These are phyloP conservation scores for Zaprionus davidi DNA, from an alignment of 1,140 invertebrate genomes.

Conservation along the genomic window DNA sequence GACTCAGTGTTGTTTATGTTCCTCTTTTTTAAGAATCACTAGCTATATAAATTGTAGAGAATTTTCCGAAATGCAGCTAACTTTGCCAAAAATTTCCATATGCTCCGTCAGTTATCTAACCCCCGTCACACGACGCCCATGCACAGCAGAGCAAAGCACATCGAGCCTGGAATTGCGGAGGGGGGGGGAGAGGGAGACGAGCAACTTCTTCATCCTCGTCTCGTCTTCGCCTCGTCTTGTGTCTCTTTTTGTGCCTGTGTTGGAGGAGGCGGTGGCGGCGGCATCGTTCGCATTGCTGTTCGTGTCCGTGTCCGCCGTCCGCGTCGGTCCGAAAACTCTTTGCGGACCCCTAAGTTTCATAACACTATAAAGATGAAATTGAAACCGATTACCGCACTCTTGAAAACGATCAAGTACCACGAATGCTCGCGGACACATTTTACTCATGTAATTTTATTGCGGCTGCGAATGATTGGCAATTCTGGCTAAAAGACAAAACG, in stretches of 20 bases:
- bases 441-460: slow-evolving; percentile 83
- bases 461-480: slow-evolving; percentile 79
- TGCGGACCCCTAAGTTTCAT: slow-evolving; percentile 65
- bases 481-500: slow-evolving; percentile 79
- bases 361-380: slow-evolving; percentile 82
- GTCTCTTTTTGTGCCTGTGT: slow-evolving; percentile 3
- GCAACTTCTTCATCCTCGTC: background rate
- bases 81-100: background rate
- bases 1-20: no score
- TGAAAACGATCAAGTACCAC: slow-evolving; percentile 82
- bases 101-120: background rate
- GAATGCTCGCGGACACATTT: slow-evolving; percentile 81
- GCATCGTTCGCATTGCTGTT: background rate
- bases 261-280: slow-evolving; percentile 13
- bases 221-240: background rate
- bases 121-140: background rate
- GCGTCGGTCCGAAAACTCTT: background rate
- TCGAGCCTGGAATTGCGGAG: background rate
- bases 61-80: no score
- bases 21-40: no score
- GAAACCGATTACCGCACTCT: slow-evolving; percentile 83
- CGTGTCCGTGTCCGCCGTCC: background rate
- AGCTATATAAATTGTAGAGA: no score
- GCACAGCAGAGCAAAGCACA: background rate
- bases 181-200: background rate